Evolutionary conservation across 2,113 vertebrate species (phyloP).

Genomic region (Nasalis larvatus): DNA sequence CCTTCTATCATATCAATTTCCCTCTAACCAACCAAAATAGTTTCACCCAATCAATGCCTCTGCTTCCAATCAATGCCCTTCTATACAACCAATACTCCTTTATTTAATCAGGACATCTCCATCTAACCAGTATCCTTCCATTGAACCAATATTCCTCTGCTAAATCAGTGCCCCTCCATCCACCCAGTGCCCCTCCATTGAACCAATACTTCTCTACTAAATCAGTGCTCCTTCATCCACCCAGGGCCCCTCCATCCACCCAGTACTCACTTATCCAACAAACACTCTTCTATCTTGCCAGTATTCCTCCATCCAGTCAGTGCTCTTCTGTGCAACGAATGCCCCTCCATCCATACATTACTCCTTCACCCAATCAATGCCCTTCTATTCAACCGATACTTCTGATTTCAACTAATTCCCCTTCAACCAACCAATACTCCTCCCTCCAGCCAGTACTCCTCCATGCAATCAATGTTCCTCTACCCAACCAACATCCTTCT

Average conservation of each 20-base stretch:
- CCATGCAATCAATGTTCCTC: not conserved
- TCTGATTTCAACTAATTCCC: too few relatives aligned
- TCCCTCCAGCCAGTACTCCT: too few relatives aligned
- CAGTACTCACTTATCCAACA: not conserved
- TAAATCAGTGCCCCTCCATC: not conserved
- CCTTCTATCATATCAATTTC: not conserved
- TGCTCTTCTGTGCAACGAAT: not conserved
- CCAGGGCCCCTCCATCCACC: not conserved
- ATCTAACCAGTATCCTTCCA: not conserved
- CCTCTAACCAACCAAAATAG: not conserved
- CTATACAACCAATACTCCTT: not conserved
- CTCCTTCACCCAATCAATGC: too few relatives aligned
- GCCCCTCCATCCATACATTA: not conserved
- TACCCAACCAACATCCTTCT: too few relatives aligned
- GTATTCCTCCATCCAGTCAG: not conserved
- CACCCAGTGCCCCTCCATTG: not conserved
- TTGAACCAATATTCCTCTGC: fast-evolving
- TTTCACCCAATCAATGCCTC: not conserved
- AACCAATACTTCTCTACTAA: not conserved
- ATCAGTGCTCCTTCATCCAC: not conserved
- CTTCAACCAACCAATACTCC: not conserved
- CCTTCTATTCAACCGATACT: not conserved
- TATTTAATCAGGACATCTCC: too few relatives aligned
- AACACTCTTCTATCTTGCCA: not conserved
- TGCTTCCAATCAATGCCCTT: not conserved